A percentile compares a stretch with the other conserved stretches of the same genome.
These are phyloP conservation scores for Promerops cafer DNA, from an alignment of 2,113 vertebrate genomes.

Conservation along the genomic window DNA sequence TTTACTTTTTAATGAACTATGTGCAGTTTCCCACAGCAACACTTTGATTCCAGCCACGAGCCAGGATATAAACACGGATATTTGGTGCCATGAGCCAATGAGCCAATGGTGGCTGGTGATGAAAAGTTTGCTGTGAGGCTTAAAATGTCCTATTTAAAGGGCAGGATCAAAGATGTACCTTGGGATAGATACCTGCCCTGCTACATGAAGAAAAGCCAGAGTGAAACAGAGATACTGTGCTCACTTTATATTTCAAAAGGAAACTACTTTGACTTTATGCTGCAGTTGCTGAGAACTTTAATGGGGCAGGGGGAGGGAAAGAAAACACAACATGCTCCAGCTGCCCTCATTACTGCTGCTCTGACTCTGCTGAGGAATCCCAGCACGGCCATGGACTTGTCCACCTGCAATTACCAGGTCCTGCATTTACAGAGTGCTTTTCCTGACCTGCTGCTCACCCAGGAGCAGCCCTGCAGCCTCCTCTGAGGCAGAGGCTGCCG, in stretches of 20 bases:
- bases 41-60: constrained; percentile 15
- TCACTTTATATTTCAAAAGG: neutral
- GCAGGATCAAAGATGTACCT: neutral
- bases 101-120: neutral
- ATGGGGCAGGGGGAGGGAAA: neutral
- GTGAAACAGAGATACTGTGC: neutral
- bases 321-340: neutral
- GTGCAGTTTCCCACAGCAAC: neutral
- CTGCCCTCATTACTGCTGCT: neutral
- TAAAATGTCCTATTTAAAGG: neutral
- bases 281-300: neutral
- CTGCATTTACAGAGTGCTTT: neutral
- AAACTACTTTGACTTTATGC: constrained; percentile 13
- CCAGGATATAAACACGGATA: neutral
- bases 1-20: neutral
- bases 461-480: neutral
- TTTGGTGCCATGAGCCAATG: neutral
- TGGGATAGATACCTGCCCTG: neutral
- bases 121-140: neutral
- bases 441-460: neutral
- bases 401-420: neutral
- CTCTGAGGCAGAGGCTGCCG: fast-evolving
- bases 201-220: neutral
- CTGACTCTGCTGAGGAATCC: neutral
- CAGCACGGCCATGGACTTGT: neutral